Conservation (phyloP, 2,888 invertebrate genomes). For the Lissocephala sabroskyi region DNA sequence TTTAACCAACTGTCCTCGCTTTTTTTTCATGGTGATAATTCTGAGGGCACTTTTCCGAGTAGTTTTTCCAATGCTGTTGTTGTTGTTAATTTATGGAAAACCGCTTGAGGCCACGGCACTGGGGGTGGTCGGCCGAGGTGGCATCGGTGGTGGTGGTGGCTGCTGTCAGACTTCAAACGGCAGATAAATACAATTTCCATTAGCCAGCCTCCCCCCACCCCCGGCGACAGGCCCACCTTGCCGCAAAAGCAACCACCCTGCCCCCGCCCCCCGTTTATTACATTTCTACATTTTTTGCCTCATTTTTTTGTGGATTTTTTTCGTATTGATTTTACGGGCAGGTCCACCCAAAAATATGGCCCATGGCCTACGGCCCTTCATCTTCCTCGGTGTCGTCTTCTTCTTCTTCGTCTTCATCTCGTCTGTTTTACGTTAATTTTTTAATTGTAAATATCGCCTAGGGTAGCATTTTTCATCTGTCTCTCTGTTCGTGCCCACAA, state of each 20-base stretch:
- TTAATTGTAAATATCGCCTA: constrained; percentile 64
- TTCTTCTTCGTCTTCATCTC: constrained; percentile 23
- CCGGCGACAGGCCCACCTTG: not conserved
- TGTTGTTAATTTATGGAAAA: constrained; percentile 59
- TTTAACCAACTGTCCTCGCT: too few species aligned
- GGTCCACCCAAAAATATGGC: constrained; percentile 5
- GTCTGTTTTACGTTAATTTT: constrained; percentile 64
- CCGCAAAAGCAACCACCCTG: not conserved
- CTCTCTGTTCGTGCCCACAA: constrained; percentile 1
- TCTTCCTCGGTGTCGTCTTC: not conserved
- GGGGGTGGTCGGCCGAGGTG: constrained; percentile 11
- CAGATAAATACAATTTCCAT: constrained; percentile 65
- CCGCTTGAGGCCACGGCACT: constrained; percentile 43
- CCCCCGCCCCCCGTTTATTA: constrained; percentile 38
- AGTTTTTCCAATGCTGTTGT: constrained; percentile 32
- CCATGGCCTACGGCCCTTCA: not conserved
- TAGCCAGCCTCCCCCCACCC: constrained; percentile 38
- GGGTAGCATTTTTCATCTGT: constrained; percentile 61
- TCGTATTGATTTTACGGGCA: constrained; percentile 51
- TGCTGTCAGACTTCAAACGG: constrained; percentile 49
- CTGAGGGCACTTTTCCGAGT: constrained; percentile 39
- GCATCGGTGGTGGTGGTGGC: constrained; percentile 13
- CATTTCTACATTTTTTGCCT: constrained; percentile 44
- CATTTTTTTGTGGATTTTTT: constrained; percentile 29
- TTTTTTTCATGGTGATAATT: too few species aligned